Evolutionary conservation across 2,888 invertebrate genomes (phyloP), one percentile per base, ranked within the genome.

Genomic region (Sphecodes monilicornis): DNA sequence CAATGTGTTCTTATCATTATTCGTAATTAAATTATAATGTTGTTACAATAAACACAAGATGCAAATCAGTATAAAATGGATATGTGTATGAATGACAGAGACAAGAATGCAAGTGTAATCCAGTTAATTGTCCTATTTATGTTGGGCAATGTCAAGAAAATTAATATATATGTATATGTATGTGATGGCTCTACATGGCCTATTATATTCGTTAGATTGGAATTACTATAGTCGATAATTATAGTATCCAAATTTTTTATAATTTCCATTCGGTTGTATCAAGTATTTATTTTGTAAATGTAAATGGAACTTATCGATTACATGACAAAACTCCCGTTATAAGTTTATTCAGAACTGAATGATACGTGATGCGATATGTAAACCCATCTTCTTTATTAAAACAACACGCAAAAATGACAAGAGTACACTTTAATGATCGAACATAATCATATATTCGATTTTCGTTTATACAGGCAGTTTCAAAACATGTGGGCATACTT

Each of bases 1-100:
- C 74, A 68, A 91, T 91, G 91, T 92, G 92, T 92, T 92, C 92
- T 91, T 91, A 92, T 92, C 86, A 90, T 91, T 90, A 90, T 88
- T 90, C 87, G 76, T 89, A 86, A 88, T 89, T 89, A 87, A 77
- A 91, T 78, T 87, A 86, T 89, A 87, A 90, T 73, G 69, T 84
- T 72, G 75, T 88, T 86, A 86, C 66, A 82, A 86, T 82, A 82
- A 88, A 83, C 60, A 60, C 69, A 36, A 83, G 54, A 72, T 77
- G 80, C 81, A 80, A 78, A 68, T 54, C 76, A 79, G 74, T 80
- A 82, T 79, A 74, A 79, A 74, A 70, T 68, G 73, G 57, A 69
- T 69, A 83, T 26, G 39, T 81, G 86, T 78, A 83, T 78, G 80
- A 39, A 76, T 54, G 82, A 60, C 29, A 75, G 57, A 71, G 74